Evolutionary conservation across 2,797 vertebrate genomes (phyloP).

Genomic region (Phrynocephalus forsythii): DNA sequence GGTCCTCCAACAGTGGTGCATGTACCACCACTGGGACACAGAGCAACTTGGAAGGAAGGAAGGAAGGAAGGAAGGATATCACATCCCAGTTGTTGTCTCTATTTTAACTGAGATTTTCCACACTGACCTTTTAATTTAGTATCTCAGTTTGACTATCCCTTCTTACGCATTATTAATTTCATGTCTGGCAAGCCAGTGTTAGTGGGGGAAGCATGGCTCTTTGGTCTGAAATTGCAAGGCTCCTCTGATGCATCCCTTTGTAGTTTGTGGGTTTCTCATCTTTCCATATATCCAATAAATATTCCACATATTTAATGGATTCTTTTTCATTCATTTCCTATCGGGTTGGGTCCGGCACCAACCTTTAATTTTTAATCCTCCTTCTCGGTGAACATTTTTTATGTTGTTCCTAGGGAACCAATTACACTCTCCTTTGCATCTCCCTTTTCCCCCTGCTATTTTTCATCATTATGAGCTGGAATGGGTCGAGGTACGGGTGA

Average conservation of each 20-base stretch:
- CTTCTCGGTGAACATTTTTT: slow-evolving; percentile 11
- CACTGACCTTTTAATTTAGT: not conserved
- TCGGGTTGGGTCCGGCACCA: not conserved
- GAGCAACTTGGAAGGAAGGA: no score
- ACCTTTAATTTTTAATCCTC: slow-evolving; percentile 41
- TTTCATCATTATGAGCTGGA: slow-evolving; percentile 19
- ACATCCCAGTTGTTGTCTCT: not conserved
- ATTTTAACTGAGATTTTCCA: not conserved
- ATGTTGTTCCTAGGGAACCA: slow-evolving; percentile 37
- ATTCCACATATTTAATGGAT: slow-evolving; percentile 16
- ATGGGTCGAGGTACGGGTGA: slow-evolving; percentile 23
- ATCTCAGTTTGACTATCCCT: not conserved
- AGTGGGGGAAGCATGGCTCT: not conserved
- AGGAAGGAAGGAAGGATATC: not conserved
- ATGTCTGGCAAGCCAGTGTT: not conserved
- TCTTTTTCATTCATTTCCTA: slow-evolving; percentile 23
- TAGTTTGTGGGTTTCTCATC: not conserved
- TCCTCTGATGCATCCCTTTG: not conserved
- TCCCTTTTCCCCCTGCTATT: slow-evolving; percentile 3
- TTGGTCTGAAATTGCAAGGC: not conserved
- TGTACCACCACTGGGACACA: no score
- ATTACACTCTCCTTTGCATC: slow-evolving; percentile 9
- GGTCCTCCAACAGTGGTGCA: no score
- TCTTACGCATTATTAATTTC: not conserved
- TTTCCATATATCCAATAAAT: not conserved